These are phyloP conservation scores for Ianthella basta DNA, from an alignment of 37 sponge, comb jelly and placozoan genomes.

Conservation along the genomic window DNA sequence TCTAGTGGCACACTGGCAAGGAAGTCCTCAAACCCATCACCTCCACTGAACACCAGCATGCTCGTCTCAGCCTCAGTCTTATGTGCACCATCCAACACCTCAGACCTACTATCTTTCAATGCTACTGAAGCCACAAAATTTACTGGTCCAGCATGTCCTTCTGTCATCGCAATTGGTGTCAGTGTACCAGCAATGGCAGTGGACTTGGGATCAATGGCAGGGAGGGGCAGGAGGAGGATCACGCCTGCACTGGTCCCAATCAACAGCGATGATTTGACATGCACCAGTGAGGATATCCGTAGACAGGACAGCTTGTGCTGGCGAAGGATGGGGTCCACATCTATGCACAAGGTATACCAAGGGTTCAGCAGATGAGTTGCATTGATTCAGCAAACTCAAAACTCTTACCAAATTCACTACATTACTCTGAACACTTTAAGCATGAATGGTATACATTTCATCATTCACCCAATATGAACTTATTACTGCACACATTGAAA, in stretches of 20 bases:
- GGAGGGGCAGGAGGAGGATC: conserved; percentile 61
- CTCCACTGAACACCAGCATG: conserved; percentile 27
- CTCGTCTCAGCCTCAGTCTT: background rate
- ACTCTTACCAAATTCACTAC: too few species aligned
- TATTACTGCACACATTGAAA: too few species aligned
- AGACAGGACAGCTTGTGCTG: conserved; percentile 71
- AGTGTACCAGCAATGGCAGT: background rate
- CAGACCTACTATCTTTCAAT: background rate
- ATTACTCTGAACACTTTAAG: too few species aligned
- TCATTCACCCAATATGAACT: too few species aligned
- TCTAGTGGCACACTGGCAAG: background rate
- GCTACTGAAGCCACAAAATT: conserved; percentile 11
- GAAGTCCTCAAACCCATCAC: conserved; percentile 37
- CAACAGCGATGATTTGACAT: conserved; percentile 34
- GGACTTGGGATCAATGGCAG: background rate
- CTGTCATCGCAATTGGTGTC: conserved; percentile 18
- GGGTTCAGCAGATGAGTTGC: too few species aligned
- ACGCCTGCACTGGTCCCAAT: conserved; percentile 80
- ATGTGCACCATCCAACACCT: background rate
- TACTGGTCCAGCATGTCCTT: conserved; percentile 36
- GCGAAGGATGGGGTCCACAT: conserved; percentile 46
- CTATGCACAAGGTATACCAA: background rate
- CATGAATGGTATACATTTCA: too few species aligned
- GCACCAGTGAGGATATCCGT: conserved; percentile 48
- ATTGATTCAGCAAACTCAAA: too few species aligned